Base-by-base conservation (phyloP, 2,113 vertebrate genomes). In the Chaenogobius annularis region DNA sequence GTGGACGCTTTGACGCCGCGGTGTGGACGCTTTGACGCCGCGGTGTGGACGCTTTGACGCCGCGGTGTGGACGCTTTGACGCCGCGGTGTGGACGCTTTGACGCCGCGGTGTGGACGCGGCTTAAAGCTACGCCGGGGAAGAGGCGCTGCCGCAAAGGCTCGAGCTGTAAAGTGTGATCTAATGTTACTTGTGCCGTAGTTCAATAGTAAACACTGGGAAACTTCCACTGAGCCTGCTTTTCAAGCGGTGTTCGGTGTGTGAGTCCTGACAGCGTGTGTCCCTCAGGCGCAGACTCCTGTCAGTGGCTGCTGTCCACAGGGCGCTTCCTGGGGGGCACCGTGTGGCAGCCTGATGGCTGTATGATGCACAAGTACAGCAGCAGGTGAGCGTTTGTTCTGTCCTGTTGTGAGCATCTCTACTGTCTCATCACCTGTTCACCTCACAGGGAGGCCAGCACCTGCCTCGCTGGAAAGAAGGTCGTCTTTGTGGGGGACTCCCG, bases 361-460 rank as follows among this genome's bases (percentile, higher is more conserved):
- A 99, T 99, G 97, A 96, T 98, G 95, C 98, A 99, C 89, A 98
- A 94, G 67, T 99, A 99, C 86, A 98, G 95, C 94, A 94, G 92
- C 75, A 95, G 79, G 98, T 98, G 90, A 95, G 94, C 73, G 22
- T 35, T 5, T 59, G 78, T 9, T 3, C 6, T 6, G 44, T 9
- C 11, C 6, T 6, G 44, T 9, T 46, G 44, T 10, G 44, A 47
- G 46, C 46, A 14, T 15, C 14, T 14, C 3, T 5, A 23, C 20
- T 23, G 20, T 56, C 55, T 23, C 10, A 3, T 23, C 10, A 15
- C 14, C 13, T 66, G 62, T 75, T 78, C 85, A 7, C 88, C 76
- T 81, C 84, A 82, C 91, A 99, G 98, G 90, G 98, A 99, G 95
- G 95, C 96, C 80, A 95, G 95, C 92, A 89, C 81, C 59, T 99